Evolutionary conservation across 2,113 vertebrate species (phyloP).

Genomic region (Syngnathus scovelli): DNA sequence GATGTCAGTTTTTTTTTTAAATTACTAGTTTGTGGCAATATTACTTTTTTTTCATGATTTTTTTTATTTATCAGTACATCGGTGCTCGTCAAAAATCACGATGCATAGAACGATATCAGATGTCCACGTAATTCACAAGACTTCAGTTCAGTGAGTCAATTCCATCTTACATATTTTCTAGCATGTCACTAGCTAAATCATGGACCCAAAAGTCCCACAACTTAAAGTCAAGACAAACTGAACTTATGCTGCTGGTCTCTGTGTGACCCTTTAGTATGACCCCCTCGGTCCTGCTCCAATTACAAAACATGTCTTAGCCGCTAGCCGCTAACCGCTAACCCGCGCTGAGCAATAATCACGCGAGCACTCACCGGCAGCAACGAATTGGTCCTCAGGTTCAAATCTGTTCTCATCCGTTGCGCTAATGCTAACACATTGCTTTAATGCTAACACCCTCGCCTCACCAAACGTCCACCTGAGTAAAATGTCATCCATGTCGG

Average conservation of each 20-base stretch:
- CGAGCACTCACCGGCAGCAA: constrained; percentile 18
- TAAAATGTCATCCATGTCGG: background rate
- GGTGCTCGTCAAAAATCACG: background rate
- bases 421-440: background rate
- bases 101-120: background rate
- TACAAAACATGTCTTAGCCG: constrained; percentile 51
- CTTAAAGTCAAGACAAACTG: background rate
- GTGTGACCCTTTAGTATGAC: background rate
- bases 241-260: background rate
- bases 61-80: too few relatives aligned
- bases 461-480: background rate
- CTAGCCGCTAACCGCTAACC: constrained; percentile 54
- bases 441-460: background rate
- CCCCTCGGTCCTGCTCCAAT: constrained; percentile 48
- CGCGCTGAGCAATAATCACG: constrained; percentile 47
- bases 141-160: background rate
- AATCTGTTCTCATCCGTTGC: constrained; percentile 4
- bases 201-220: background rate
- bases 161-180: background rate
- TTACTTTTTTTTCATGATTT: too few relatives aligned
- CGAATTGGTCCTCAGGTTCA: background rate
- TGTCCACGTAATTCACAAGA: background rate
- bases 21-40: background rate
- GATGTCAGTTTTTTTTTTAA: background rate
- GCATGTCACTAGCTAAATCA: background rate